phyloP scores from a whole-genome alignment of 2,113 vertebrate species.

The Chelonoidis abingdonii region DNA sequence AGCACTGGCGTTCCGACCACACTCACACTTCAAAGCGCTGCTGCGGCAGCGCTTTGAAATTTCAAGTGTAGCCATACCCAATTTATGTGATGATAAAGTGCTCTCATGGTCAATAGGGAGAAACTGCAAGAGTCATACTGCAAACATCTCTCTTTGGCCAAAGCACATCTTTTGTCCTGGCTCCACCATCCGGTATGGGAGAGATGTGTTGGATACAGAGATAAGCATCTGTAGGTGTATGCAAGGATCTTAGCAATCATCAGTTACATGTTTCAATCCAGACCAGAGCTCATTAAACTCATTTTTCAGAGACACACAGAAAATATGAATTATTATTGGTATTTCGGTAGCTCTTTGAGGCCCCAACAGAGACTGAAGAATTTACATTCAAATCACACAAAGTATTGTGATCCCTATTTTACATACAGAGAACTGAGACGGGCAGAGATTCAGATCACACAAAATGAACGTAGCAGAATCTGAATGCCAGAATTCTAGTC shows the following conservation, averaged over 20 bases:
- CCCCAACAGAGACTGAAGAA: not conserved
- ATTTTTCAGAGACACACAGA: not conserved
- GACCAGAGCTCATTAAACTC: not conserved
- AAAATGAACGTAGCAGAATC: not conserved
- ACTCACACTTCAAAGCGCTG: too few relatives aligned
- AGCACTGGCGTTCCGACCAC: too few relatives aligned
- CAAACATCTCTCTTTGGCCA: not conserved
- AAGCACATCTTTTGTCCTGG: not conserved
- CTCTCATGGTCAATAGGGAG: not conserved
- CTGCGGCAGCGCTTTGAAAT: too few relatives aligned
- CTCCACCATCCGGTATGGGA: fast-evolving
- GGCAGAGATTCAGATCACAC: not conserved
- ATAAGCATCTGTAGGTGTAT: not conserved
- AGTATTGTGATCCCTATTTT: not conserved
- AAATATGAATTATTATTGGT: not conserved
- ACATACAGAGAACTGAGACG: not conserved
- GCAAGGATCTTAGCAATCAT: not conserved
- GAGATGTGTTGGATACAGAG: not conserved
- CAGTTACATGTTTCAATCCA: not conserved
- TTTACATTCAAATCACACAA: not conserved
- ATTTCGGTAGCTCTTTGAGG: not conserved
- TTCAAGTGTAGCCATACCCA: too few relatives aligned
- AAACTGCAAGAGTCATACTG: not conserved
- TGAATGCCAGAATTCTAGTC: too few relatives aligned
- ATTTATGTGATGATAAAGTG: not conserved